phyloP scores from a whole-genome alignment of 2,797 vertebrate species.

The Chelon auratus region DNA sequence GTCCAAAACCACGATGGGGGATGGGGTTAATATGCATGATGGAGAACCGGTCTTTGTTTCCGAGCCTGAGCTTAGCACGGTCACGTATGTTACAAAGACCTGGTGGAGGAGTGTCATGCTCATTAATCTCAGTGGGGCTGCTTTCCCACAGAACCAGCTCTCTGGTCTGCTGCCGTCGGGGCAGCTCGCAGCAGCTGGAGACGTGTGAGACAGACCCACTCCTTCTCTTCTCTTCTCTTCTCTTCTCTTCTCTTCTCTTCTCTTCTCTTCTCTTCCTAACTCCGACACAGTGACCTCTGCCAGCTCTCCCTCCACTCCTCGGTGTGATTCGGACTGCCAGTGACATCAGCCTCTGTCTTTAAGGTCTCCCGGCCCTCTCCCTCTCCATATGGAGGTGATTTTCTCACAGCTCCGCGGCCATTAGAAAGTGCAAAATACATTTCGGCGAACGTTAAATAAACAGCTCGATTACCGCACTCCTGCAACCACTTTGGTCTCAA shows the following conservation, averaged over 20 bases:
- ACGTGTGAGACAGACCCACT: slow-evolving; percentile 47
- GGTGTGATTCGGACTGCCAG: slow-evolving; percentile 52
- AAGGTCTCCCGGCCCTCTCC: slow-evolving; percentile 52
- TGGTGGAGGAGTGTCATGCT: slow-evolving; percentile 58
- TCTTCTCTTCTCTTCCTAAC: slow-evolving; percentile 10
- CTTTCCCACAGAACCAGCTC: slow-evolving; percentile 71
- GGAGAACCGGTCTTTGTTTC: slow-evolving; percentile 33
- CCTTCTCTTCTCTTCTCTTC: slow-evolving; percentile 18
- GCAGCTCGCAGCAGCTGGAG: slow-evolving; percentile 67
- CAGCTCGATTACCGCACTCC: slow-evolving; percentile 75
- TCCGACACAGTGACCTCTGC: slow-evolving; percentile 26
- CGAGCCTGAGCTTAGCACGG: slow-evolving; percentile 48
- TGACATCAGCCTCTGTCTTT: slow-evolving; percentile 64
- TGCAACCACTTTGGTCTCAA: slow-evolving; percentile 74
- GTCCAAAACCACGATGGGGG: no score
- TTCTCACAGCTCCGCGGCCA: slow-evolving; percentile 46
- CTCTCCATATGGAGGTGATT: slow-evolving; percentile 77
- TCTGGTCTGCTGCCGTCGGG: slow-evolving; percentile 46
- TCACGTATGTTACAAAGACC: slow-evolving; percentile 65
- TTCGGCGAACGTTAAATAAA: slow-evolving; percentile 75
- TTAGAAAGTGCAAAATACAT: slow-evolving; percentile 71
- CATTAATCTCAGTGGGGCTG: slow-evolving; percentile 66
- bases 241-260: slow-evolving; percentile 8
- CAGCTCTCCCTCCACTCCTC: slow-evolving; percentile 48
- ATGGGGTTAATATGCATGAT: slow-evolving; percentile 7